A percentile compares a stretch with the other conserved stretches of the same genome.
Conservation (phyloP, 2,888 invertebrate species). For the Acanthacorydalis orientalis region DNA sequence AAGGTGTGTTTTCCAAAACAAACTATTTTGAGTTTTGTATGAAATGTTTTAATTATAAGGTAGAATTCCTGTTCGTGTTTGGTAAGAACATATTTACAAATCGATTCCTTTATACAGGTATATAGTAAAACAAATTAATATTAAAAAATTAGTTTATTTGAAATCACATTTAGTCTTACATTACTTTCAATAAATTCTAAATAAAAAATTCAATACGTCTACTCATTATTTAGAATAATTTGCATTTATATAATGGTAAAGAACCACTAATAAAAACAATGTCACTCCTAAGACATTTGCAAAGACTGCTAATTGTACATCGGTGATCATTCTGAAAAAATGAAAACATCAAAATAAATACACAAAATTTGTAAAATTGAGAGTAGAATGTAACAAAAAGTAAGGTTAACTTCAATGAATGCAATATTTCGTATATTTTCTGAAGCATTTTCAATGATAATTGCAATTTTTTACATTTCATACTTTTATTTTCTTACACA, state of each 20-base stretch:
- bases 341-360: constrained; percentile 9
- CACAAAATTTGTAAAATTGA: no score
- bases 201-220: neutral
- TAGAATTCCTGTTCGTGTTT: no score
- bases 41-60: no score
- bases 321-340: constrained; percentile 66
- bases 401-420: no score
- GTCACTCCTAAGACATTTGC: constrained; percentile 90
- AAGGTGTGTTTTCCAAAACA: no score
- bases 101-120: neutral
- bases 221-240: constrained; percentile 38
- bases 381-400: no score
- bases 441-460: no score
- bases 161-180: neutral
- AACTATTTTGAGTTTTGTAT: no score
- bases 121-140: neutral
- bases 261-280: constrained; percentile 79
- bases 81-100: no score
- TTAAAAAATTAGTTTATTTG: neutral
- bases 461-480: no score
- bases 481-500: no score
- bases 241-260: constrained; percentile 91
- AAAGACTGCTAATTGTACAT: constrained; percentile 89
- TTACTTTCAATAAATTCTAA: neutral
- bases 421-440: no score